phyloP scores from a whole-genome alignment of 2,797 vertebrate genomes.

The Odontamblyopus rebecca region DNA sequence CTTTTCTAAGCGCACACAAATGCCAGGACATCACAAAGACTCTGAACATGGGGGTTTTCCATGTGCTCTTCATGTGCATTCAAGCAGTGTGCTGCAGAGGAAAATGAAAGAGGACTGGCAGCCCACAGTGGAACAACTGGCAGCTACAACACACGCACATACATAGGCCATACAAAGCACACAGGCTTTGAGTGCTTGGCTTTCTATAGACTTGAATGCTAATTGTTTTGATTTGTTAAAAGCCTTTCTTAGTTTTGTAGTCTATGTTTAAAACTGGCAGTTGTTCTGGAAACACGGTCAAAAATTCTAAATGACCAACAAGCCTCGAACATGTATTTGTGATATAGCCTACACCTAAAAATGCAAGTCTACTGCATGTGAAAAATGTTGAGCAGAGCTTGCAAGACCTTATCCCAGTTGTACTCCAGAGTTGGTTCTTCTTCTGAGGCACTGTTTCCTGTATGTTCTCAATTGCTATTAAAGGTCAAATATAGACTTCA shows the following conservation, averaged over 20 bases:
- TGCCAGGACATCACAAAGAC: constrained; percentile 54
- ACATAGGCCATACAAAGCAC: constrained; percentile 10
- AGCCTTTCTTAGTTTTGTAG: constrained; percentile 5
- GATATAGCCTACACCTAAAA: neutral
- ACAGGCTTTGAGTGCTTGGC: neutral
- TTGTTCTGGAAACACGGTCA: constrained; percentile 1
- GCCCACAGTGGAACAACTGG: constrained; percentile 44
- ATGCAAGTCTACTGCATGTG: neutral
- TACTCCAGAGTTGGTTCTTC: neutral
- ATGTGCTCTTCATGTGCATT: constrained; percentile 50
- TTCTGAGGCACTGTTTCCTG: neutral
- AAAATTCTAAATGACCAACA: neutral
- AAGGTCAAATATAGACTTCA: neutral
- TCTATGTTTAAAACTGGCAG: neutral
- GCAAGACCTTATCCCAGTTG: neutral
- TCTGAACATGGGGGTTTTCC: constrained; percentile 38
- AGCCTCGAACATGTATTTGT: neutral
- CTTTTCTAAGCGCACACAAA: constrained; percentile 34
- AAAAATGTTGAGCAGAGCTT: neutral
- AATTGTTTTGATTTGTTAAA: constrained; percentile 6
- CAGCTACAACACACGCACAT: constrained; percentile 27
- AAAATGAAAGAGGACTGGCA: constrained; percentile 42
- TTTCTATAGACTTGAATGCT: constrained; percentile 4
- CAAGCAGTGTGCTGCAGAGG: constrained; percentile 43
- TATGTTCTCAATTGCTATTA: neutral